Percentiles rank a stretch among this genome's conserved stretches.
These are phyloP conservation scores for Elaphurus davidianus DNA, from an alignment of 2,113 vertebrate species.

Conservation along the genomic window DNA sequence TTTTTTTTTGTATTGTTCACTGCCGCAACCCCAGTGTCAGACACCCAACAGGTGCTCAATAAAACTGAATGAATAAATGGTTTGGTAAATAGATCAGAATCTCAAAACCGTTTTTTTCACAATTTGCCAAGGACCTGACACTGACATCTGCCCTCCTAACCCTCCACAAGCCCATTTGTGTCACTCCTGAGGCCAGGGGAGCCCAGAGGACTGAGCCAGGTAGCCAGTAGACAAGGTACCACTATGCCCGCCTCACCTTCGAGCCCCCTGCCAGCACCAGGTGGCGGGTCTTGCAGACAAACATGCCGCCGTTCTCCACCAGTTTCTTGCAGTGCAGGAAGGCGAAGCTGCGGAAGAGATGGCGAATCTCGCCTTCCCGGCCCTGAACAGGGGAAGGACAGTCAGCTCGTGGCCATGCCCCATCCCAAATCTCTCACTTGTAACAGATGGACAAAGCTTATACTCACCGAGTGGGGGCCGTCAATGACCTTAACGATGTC, in stretches of 20 bases:
- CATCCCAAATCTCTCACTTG: slow-evolving; percentile 44
- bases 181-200: background rate
- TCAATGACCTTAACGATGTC: slow-evolving; percentile 98
- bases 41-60: background rate
- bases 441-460: background rate
- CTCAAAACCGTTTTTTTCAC: background rate
- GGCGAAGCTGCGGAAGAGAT: slow-evolving; percentile 91
- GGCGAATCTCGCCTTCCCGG: slow-evolving; percentile 94
- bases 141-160: background rate
- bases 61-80: background rate
- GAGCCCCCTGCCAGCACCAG: slow-evolving; percentile 93
- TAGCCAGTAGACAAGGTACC: background rate
- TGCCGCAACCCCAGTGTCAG: background rate
- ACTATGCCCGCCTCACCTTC: slow-evolving; percentile 81
- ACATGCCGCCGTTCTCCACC: slow-evolving; percentile 97
- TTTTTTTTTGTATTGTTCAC: background rate
- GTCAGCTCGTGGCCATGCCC: background rate
- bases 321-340: slow-evolving; percentile 98
- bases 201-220: background rate
- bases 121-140: background rate
- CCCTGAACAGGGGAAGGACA: slow-evolving; percentile 80
- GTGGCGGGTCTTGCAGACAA: slow-evolving; percentile 94
- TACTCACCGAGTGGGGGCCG: slow-evolving; percentile 92
- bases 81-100: background rate
- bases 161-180: background rate